phyloP scores from a whole-genome alignment of 2,888 invertebrate species.

The Tetramorium bicarinatum region DNA sequence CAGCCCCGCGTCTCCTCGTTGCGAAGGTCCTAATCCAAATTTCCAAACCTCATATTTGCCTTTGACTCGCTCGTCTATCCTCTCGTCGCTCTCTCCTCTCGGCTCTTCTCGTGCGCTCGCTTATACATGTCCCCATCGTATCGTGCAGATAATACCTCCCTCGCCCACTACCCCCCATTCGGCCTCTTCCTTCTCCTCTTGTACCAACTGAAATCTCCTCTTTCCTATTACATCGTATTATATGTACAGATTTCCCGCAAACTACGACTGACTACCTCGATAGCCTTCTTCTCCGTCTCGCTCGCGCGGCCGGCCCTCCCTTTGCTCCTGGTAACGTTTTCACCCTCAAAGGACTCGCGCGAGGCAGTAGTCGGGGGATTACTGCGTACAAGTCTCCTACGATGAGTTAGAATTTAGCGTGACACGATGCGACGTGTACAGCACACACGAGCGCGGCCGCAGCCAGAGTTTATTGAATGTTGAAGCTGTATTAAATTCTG shows the following conservation, averaged over 20 bases:
- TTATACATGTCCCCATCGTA: conserved; percentile 8
- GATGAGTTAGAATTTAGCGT: conserved; percentile 81
- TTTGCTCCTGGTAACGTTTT: conserved; percentile 66
- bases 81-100: conserved; percentile 13
- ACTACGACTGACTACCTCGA: conserved; percentile 59
- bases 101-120: conserved; percentile 17
- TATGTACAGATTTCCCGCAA: conserved; percentile 67
- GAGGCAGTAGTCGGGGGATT: conserved; percentile 73
- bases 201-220: conserved; percentile 51
- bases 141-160: conserved; percentile 59
- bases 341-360: conserved; percentile 76
- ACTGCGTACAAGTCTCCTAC: conserved; percentile 78
- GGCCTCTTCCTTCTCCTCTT: conserved; percentile 17
- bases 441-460: conserved; percentile 23
- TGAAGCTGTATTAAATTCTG: conserved; percentile 81
- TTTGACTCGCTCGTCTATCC: conserved; percentile 72
- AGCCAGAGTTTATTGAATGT: conserved; percentile 76
- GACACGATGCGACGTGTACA: conserved; percentile 71
- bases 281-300: conserved; percentile 43
- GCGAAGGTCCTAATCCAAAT: conserved; percentile 79
- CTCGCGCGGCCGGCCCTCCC: conserved; percentile 46
- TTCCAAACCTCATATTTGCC: conserved; percentile 79
- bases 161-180: conserved; percentile 34
- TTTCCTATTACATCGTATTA: conserved; percentile 68
- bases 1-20: conserved; percentile 7